Evolutionary conservation across 2,113 vertebrate genomes (phyloP).

Genomic region (Abramis brama): DNA sequence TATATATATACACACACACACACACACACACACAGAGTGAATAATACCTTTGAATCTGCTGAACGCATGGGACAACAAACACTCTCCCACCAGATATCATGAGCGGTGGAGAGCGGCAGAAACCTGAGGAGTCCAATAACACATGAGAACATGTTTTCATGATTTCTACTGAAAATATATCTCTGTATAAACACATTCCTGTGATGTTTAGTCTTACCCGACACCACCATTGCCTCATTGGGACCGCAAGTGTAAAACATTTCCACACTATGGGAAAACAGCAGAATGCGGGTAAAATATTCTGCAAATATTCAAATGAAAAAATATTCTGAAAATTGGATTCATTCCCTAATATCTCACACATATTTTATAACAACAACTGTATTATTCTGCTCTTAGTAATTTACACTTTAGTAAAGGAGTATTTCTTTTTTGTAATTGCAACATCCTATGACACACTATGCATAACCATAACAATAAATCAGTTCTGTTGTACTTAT

Average conservation of each 20-base stretch:
- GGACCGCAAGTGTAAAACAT: slow-evolving; percentile 92
- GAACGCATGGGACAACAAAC: slow-evolving; percentile 87
- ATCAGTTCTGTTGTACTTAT: not conserved
- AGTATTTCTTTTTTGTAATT: not conserved
- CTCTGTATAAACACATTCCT: not conserved
- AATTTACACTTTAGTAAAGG: not conserved
- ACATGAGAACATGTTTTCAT: not conserved
- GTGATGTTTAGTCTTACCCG: slow-evolving; percentile 72
- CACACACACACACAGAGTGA: not conserved
- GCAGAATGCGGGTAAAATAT: not conserved
- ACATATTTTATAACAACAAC: not conserved
- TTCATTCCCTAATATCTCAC: not conserved
- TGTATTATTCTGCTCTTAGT: not conserved
- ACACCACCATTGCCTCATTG: slow-evolving; percentile 96
- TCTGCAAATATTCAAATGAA: not conserved
- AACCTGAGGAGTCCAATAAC: slow-evolving; percentile 70
- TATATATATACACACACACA: too few species aligned
- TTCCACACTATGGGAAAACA: slow-evolving; percentile 57
- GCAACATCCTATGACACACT: not conserved
- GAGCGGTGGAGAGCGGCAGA: slow-evolving; percentile 85
- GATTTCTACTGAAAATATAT: not conserved
- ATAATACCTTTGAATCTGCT: slow-evolving; percentile 87
- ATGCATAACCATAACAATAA: not conserved
- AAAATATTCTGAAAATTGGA: not conserved
- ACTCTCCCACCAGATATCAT: slow-evolving; percentile 90